Base-by-base conservation (phyloP, 2,797 vertebrate genomes). In the Hipposideros larvatus region DNA sequence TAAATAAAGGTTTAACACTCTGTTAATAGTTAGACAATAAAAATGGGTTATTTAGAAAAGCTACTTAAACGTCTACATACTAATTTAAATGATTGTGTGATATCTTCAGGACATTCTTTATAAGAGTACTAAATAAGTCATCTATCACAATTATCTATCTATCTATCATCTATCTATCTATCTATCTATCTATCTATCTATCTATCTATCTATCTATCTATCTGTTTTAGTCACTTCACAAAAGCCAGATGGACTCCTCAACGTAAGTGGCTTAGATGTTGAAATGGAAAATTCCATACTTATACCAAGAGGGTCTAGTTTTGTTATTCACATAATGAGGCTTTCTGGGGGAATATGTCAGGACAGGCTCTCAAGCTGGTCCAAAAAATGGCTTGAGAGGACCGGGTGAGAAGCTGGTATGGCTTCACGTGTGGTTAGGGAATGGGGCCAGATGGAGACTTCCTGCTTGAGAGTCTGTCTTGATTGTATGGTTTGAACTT, bases 391-490 rank as follows among this genome's bases (percentile, higher is more conserved):
- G 7, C 18, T 41, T 19, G 5, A 24, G 61, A 48, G 18, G 14
- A 10, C 15, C 13, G 2, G 43, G 2, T 4, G 24, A 28, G 37
- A 22, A 8, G 55, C 0, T 0, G 18, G 11, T 3, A 0, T 2
- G 22, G n/a, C 3, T 41, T 31, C 19, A 4, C 26, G 6, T 4
- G 11, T 3, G 41, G 19, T 18, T 10, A 4, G 10, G 4, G 15
- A 6, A 14, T 2, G 6, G 31, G 7, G 13, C 15, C 37, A 28
- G 26, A 8, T 1, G 0, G 8, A 37, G n/a, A 22, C 11, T 0
- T 75, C 3, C 68, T 21, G 28, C 61, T 21, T 21, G 5, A 22
- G 15, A 24, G 18, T 16, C n/a, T 16, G 3, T 16, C 19, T 48
- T 61, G 11, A 37, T 51, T 10, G 0, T 5, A 11, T 21, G 7